Evolutionary conservation across 2,797 vertebrate genomes (phyloP), one percentile per base, ranked within the genome.

Genomic region (Diplodus puntazzo): DNA sequence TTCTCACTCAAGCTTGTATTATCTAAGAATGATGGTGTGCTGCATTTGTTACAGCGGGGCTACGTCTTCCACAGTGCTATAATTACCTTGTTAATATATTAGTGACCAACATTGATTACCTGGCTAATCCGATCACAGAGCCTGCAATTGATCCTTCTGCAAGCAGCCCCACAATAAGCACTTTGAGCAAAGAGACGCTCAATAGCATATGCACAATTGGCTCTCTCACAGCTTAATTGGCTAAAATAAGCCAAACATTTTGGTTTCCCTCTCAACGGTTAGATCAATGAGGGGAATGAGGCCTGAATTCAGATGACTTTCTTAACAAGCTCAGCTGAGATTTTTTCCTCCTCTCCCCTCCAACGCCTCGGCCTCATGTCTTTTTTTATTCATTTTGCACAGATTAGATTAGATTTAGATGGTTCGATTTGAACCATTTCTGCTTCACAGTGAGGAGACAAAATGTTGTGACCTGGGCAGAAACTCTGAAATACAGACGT

Each of bases 1-100:
- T 59, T 77, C 67, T 81, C 68, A 42, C 75, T 79, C 73, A 16
- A 75, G 73, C 78, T 69, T 73, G 67, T 81, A 50, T 76, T 54
- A 67, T 89, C 49, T 64, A 58, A 43, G 39, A 77, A 81, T 75
- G 68, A 66, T 79, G 63, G 69, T 16, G 79, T 71, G 61, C 68
- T 61, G 77, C 67, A 50, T 83, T 78, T 87, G 85, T 81, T 66
- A 59, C 65, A 39, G 71, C 4, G 18, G 59, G 59, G 81, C 84
- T 88, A 74, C 94, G 88, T 95, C 94, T 92, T 93, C 89, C 91
- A 94, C 89, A 91, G 93, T 84, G 88, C 89, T 79, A 75, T 98
- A 97, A 97, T 98, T 97, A 96, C 95, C 96, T 96, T 98, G 97
- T 98, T 97, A 97, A 99, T 97, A 97, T 97, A 98, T 99, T 98